Conservation (phyloP, 2,888 invertebrate genomes). For the Strigamia crassipes region DNA sequence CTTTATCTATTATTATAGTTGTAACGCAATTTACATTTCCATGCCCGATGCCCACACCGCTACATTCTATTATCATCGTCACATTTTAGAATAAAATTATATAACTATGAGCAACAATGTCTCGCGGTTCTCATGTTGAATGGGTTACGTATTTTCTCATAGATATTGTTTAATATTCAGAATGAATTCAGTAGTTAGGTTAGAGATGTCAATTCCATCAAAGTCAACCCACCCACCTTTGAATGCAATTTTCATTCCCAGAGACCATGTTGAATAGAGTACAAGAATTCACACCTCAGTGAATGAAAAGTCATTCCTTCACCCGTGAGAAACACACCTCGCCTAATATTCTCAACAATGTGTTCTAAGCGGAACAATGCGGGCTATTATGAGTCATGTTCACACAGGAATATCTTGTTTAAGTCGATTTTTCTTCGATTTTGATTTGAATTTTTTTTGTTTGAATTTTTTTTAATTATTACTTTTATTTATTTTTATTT, state of each 20-base stretch:
- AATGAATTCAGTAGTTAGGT: background rate
- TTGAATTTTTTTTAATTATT: background rate
- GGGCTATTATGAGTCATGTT: background rate
- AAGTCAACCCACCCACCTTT: conserved; percentile 34
- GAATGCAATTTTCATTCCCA: conserved; percentile 15
- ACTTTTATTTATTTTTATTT: background rate
- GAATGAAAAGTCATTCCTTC: conserved; percentile 37
- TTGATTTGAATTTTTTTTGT: background rate
- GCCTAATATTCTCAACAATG: conserved; percentile 5
- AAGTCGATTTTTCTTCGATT: background rate
- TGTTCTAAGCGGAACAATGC: background rate
- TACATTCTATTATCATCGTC: background rate
- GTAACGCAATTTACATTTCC: too few relatives aligned
- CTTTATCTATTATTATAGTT: background rate
- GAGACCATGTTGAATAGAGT: conserved; percentile 15
- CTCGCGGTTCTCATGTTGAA: background rate
- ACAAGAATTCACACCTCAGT: conserved; percentile 13
- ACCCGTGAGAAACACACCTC: conserved; percentile 34
- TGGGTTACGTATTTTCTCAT: background rate
- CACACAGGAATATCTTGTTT: conserved; percentile 1
- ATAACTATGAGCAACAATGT: background rate
- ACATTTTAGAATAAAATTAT: background rate
- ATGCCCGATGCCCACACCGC: background rate
- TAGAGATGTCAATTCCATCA: conserved; percentile 23
- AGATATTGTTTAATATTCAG: conserved; percentile 5